A percentile compares a stretch with the other conserved stretches of the same genome.
phyloP scores from a whole-genome alignment of 2,797 vertebrate genomes.

The Melanotaenia parkinsoni region DNA sequence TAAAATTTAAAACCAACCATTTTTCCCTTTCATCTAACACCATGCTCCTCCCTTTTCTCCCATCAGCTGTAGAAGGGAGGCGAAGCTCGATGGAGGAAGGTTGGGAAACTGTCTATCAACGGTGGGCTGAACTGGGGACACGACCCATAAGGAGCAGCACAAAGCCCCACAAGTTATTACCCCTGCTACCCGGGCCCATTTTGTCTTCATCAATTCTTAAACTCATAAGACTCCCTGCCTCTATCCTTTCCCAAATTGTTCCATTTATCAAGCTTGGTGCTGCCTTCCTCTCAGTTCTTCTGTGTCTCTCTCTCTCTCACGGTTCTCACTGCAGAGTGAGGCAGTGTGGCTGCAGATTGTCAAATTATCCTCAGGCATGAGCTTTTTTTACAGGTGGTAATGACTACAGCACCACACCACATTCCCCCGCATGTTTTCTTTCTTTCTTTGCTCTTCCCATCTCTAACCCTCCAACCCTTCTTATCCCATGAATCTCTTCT shows the following conservation, averaged over 20 bases:
- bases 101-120: constrained; percentile 68
- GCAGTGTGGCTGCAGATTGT: constrained; percentile 60
- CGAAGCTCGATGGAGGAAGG: constrained; percentile 29
- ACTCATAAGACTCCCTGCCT: constrained; percentile 83
- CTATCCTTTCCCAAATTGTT: constrained; percentile 81
- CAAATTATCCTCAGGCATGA: constrained; percentile 72
- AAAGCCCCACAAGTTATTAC: constrained; percentile 81
- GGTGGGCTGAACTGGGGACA: constrained; percentile 57
- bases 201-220: constrained; percentile 87
- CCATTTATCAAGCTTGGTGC: constrained; percentile 80
- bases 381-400: constrained; percentile 68
- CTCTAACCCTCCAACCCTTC: constrained; percentile 26
- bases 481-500: constrained; percentile 25
- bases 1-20: constrained; percentile 2
- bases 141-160: constrained; percentile 71
- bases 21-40: constrained; percentile 17
- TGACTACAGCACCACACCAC: constrained; percentile 48
- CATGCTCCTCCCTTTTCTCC: constrained; percentile 47
- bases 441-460: constrained; percentile 26
- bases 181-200: constrained; percentile 72
- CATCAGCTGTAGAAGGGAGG: constrained; percentile 44
- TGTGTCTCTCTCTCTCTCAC: constrained; percentile 32
- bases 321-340: constrained; percentile 61
- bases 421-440: constrained; percentile 23
- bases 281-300: constrained; percentile 40